Evolutionary conservation across 2,888 invertebrate genomes (phyloP), one percentile per base, ranked within the genome.

Genomic region (Laothoe populi): DNA sequence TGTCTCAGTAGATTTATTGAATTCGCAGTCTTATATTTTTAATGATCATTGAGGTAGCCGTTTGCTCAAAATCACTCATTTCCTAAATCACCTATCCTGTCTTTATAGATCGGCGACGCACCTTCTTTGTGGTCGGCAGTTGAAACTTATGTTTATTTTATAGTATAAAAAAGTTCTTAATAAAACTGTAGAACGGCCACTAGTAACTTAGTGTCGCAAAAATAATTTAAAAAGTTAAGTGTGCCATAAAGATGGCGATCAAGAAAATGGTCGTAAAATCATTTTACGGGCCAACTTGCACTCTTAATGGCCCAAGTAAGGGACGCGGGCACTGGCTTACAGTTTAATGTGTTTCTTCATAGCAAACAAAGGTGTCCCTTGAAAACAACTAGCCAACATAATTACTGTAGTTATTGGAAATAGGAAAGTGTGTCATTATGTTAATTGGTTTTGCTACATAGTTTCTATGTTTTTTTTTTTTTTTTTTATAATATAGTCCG

Each of bases 151-250:
- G 26, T 26, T 26, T 4, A 4, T 3, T 26, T 26, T 4, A 19
- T 1, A 19, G 23, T 24, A 1, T 53, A 3, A 26, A 31, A 10
- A 53, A 53, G 4, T 11, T 11, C 19, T 4, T 1, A 19, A 7
- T 35, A 19, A 35, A 19, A 53, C 35, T 35, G 35, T 11, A n/a
- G n/a, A n/a, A 16, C 35, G 53, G 31, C 4, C 19, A 53, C 31
- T 53, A 45, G 11, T 11, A 60, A 49, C 60, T 60, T 60, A 48
- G 48, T 60, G 48, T 49, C n/a, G 40, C 38, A 60, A 49, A 35
- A 46, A 79, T 85, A 84, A 84, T 84, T 84, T 84, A 80, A 81
- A 86, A 83, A 83, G 75, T 83, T 80, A 83, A 84, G 77, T 82
- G 79, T 70, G 62, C 72, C 64, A 79, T 84, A 82, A 84, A 84